phyloP scores from a whole-genome alignment of 2,888 invertebrate genomes.

The Aethes cnicana region DNA sequence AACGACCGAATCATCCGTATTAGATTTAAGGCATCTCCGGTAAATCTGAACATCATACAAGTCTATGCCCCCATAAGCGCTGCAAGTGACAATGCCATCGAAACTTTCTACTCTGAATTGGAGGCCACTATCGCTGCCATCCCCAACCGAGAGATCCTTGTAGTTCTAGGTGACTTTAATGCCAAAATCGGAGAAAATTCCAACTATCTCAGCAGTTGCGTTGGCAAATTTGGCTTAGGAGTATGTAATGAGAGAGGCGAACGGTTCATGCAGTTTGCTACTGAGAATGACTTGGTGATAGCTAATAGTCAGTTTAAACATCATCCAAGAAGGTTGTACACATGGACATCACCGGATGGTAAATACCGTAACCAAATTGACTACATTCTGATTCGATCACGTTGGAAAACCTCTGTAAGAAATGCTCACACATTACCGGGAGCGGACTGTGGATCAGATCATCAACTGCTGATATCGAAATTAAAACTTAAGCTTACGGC shows the following conservation, averaged over 20 bases:
- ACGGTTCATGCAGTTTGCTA: background rate
- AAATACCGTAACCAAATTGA: too few relatives aligned
- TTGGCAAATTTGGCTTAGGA: background rate
- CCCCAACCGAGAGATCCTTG: background rate
- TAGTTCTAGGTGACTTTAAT: too few relatives aligned
- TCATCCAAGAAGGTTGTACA: background rate
- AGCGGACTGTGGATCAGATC: too few relatives aligned
- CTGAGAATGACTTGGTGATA: background rate
- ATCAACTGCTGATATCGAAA: too few relatives aligned
- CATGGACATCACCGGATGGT: too few relatives aligned
- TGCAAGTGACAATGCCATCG: background rate
- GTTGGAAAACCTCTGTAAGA: too few relatives aligned
- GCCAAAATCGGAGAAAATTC: background rate
- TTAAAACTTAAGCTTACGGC: too few relatives aligned
- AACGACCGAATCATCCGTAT: conserved; percentile 17
- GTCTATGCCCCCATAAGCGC: background rate
- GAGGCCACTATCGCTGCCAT: background rate
- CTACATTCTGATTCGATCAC: too few relatives aligned
- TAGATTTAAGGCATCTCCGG: conserved; percentile 7
- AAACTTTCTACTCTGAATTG: background rate
- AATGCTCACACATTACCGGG: too few relatives aligned
- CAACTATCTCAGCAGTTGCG: background rate
- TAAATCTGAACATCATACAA: conserved; percentile 3
- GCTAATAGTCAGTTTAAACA: background rate
- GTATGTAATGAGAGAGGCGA: background rate